A percentile compares a stretch with the other conserved stretches of the same genome.
Evolutionary conservation across 2,888 invertebrate species (phyloP).

Genomic region (Cosmopolites sordidus): DNA sequence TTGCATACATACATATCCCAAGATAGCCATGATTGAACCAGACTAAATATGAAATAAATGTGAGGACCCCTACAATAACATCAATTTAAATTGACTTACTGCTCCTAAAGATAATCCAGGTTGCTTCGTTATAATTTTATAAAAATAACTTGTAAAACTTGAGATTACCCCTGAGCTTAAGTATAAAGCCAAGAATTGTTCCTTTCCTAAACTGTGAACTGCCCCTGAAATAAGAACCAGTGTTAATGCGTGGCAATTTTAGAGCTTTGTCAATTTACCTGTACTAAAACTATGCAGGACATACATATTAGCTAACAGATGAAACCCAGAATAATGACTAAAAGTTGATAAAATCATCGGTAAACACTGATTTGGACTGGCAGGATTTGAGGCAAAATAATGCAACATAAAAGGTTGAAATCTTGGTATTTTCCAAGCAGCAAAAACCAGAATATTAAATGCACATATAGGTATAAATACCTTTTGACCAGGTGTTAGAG

Average conservation of each 20-base stretch:
- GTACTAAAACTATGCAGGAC: constrained; percentile 81
- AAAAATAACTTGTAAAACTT: constrained; percentile 77
- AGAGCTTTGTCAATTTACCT: constrained; percentile 40
- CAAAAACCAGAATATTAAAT: constrained; percentile 73
- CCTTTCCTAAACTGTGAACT: constrained; percentile 73
- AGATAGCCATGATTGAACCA: constrained; percentile 88
- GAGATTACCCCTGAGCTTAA: constrained; percentile 83
- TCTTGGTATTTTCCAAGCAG: constrained; percentile 73
- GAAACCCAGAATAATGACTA: constrained; percentile 84
- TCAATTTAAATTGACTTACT: constrained; percentile 56
- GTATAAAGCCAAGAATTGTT: constrained; percentile 90
- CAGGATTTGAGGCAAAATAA: constrained; percentile 82
- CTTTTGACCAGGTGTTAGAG: constrained; percentile 67
- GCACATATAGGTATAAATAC: constrained; percentile 77
- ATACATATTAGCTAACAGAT: constrained; percentile 93
- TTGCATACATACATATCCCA: constrained; percentile 82
- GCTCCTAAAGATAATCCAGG: constrained; percentile 86
- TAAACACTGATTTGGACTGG: constrained; percentile 68
- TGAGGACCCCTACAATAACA: too few species aligned
- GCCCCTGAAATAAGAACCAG: constrained; percentile 53
- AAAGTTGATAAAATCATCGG: constrained; percentile 94
- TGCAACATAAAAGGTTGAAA: constrained; percentile 70
- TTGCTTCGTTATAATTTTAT: constrained; percentile 67
- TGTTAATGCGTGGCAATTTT: neutral
- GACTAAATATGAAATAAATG: constrained; percentile 62